Conservation (phyloP, 2,797 vertebrate species). For the Coluber constrictor region DNA sequence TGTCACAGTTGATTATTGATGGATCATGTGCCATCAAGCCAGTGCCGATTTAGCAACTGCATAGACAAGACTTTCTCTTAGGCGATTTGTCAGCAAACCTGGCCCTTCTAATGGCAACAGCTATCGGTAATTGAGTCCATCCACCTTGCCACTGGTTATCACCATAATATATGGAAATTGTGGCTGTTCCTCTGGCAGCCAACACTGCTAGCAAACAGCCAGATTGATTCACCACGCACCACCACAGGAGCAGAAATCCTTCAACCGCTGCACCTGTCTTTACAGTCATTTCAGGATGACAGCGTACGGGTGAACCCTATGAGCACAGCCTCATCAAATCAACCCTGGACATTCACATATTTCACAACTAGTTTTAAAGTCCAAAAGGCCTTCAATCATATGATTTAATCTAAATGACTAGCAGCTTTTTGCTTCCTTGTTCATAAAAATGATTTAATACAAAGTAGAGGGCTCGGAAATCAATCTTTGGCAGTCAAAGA, state of each 20-base stretch:
- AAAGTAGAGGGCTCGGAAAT: conserved; percentile 11
- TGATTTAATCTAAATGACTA: conserved; percentile 34
- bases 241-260: neutral
- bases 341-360: conserved; percentile 17
- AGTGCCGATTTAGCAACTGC: neutral
- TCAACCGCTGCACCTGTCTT: neutral
- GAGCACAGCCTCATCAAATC: neutral
- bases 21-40: neutral
- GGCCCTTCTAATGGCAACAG: neutral
- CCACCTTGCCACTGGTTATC: neutral
- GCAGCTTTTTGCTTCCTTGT: conserved; percentile 22
- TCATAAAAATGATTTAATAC: conserved; percentile 38
- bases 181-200: neutral
- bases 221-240: neutral
- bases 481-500: conserved; percentile 3
- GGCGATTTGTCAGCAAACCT: neutral
- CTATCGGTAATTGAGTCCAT: neutral
- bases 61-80: neutral
- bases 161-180: neutral
- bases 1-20: neutral
- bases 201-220: neutral
- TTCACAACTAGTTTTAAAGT: conserved; percentile 20
- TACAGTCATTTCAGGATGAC: neutral
- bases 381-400: conserved; percentile 37
- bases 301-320: neutral